Conservation (phyloP, 1,140 invertebrate genomes). For the Drosophila dunni region DNA sequence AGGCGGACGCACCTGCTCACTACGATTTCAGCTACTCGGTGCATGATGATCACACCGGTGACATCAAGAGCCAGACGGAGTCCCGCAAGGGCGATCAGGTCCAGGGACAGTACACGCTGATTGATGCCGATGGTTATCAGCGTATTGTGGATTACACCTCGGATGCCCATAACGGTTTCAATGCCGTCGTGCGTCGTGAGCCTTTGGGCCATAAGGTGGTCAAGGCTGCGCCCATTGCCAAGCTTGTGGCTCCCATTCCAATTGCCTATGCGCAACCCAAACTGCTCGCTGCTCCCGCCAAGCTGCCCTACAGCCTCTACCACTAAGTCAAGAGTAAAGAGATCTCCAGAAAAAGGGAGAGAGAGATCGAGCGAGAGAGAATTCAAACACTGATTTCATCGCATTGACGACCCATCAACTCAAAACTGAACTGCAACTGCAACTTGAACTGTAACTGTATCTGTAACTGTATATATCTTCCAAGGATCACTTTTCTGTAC, state of each 20-base stretch:
- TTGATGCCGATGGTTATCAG: conserved; percentile 87
- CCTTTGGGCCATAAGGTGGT: conserved; percentile 84
- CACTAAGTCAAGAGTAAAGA: conserved; percentile 40
- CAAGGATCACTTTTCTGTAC: conserved; percentile 27
- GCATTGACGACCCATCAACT: conserved; percentile 75
- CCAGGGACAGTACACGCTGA: conserved; percentile 86
- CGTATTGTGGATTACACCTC: conserved; percentile 89
- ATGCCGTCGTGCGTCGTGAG: conserved; percentile 85
- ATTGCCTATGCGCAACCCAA: conserved; percentile 72
- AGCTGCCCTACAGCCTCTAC: conserved; percentile 61
- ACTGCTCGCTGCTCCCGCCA: conserved; percentile 53
- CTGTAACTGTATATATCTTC: conserved; percentile 1
- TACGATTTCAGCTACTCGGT: conserved; percentile 86
- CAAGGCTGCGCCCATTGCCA: conserved; percentile 79
- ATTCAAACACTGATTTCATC: conserved; percentile 74
- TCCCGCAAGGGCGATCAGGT: conserved; percentile 86
- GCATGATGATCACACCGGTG: conserved; percentile 86
- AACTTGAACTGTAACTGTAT: conserved; percentile 29
- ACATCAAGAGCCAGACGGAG: conserved; percentile 86
- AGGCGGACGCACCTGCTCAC: conserved; percentile 86
- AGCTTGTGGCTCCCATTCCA: conserved; percentile 46
- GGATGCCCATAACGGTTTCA: conserved; percentile 85
- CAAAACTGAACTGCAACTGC: conserved; percentile 45
- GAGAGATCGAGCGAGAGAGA: conserved; percentile 51
- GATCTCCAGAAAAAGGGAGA: background rate